Conservation (phyloP, 2,888 invertebrate species). For the Gerris lacustris region DNA sequence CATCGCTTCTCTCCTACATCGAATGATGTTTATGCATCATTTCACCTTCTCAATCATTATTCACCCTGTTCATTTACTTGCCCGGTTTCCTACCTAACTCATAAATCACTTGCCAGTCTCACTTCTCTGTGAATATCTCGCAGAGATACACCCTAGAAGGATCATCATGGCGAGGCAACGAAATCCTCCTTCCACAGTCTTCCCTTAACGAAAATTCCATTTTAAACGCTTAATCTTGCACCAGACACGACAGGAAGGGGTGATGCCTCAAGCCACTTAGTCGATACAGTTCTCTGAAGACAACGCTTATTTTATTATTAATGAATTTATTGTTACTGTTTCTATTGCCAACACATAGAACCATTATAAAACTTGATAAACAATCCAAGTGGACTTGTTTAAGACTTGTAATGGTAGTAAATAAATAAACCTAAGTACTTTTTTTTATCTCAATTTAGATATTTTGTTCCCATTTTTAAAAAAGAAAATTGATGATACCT, state of each 20-base stretch:
- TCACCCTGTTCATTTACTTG: neutral
- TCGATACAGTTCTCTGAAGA: neutral
- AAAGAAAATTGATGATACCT: too few species aligned
- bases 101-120: neutral
- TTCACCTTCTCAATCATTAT: constrained; percentile 2
- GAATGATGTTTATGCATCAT: constrained; percentile 3
- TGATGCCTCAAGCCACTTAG: neutral
- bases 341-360: too few species aligned
- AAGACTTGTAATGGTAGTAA: too few species aligned
- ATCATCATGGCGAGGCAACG: neutral
- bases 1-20: neutral
- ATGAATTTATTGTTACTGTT: too few species aligned
- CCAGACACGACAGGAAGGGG: neutral
- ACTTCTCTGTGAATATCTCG: neutral
- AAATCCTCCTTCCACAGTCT: neutral
- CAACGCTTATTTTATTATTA: too few species aligned
- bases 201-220: neutral
- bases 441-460: too few species aligned
- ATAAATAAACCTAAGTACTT: too few species aligned
- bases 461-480: too few species aligned
- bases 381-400: too few species aligned
- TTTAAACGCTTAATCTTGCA: constrained; percentile 1
- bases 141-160: neutral
- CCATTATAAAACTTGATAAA: too few species aligned
- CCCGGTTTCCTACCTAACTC: neutral